Percentiles rank a stretch among this genome's conserved stretches.
Conservation (phyloP, 2,113 vertebrate species). For the Bostrychus sinensis region DNA sequence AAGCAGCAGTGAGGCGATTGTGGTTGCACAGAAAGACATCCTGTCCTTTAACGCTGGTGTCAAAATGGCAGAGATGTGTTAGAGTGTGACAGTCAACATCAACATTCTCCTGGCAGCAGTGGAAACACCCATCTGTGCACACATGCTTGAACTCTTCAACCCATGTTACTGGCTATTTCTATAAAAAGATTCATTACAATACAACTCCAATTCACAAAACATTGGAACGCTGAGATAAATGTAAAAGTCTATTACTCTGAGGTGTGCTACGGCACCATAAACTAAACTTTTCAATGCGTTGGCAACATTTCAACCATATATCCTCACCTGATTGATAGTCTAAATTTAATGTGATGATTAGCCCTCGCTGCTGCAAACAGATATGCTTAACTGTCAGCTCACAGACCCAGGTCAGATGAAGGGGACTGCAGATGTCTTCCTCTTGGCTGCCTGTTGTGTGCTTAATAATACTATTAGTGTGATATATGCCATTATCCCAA, state of each 20-base stretch:
- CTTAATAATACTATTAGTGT: conserved; percentile 8
- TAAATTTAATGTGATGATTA: conserved; percentile 76
- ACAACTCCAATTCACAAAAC: no score
- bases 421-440: conserved; percentile 58
- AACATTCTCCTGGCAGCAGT: conserved; percentile 74
- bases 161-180: neutral
- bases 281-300: conserved; percentile 12
- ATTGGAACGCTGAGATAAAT: no score
- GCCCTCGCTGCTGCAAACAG: conserved; percentile 70
- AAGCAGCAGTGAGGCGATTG: conserved; percentile 18
- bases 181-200: neutral
- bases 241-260: no score
- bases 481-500: neutral
- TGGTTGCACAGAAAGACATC: conserved; percentile 47
- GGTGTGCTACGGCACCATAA: no score
- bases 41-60: conserved; percentile 64
- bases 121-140: conserved; percentile 58
- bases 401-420: conserved; percentile 57
- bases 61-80: conserved; percentile 71
- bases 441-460: conserved; percentile 1
- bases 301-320: conserved; percentile 40
- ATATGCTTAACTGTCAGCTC: conserved; percentile 62
- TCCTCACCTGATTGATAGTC: conserved; percentile 74
- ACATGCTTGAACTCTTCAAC: conserved; percentile 10
- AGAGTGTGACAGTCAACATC: conserved; percentile 80